Conservation (phyloP, 2,888 invertebrate species). For the Mylabris sibirica region DNA sequence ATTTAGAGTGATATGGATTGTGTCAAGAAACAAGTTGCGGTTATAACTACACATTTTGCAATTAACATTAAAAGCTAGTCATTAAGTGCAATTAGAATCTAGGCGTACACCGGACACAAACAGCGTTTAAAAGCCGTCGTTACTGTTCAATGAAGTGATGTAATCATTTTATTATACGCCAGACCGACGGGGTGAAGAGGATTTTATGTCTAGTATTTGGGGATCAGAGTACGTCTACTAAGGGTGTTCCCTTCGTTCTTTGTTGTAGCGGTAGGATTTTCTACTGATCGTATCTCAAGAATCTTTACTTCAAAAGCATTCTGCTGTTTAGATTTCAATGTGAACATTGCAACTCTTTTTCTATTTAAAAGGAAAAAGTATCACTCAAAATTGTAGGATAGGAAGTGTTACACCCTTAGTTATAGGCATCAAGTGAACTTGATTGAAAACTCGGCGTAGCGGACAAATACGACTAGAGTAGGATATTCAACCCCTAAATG, state of each 20-base stretch:
- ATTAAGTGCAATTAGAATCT: conserved; percentile 54
- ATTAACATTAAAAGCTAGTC: conserved; percentile 54
- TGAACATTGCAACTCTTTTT: conserved; percentile 44
- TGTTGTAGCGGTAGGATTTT: conserved; percentile 47
- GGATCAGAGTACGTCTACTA: conserved; percentile 46
- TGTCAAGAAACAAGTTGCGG: conserved; percentile 48
- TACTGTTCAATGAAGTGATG: conserved; percentile 56
- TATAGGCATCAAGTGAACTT: conserved; percentile 58
- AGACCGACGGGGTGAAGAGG: conserved; percentile 46
- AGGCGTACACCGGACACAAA: conserved; percentile 41
- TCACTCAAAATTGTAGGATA: conserved; percentile 47
- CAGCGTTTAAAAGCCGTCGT: conserved; percentile 49
- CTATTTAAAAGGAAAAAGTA: conserved; percentile 46
- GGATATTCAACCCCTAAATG: conserved; percentile 55
- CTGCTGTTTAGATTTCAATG: conserved; percentile 50
- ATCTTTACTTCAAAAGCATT: conserved; percentile 50
- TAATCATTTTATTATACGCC: conserved; percentile 56
- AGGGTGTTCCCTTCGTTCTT: conserved; percentile 45
- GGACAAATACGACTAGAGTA: conserved; percentile 58
- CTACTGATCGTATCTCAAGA: conserved; percentile 45
- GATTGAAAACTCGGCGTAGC: conserved; percentile 61
- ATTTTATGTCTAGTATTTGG: conserved; percentile 48
- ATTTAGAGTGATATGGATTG: conserved; percentile 47
- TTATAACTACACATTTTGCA: conserved; percentile 50
- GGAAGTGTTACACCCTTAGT: conserved; percentile 51